Conservation (phyloP, 2,797 vertebrate species). For the Phylloscopus collybita region DNA sequence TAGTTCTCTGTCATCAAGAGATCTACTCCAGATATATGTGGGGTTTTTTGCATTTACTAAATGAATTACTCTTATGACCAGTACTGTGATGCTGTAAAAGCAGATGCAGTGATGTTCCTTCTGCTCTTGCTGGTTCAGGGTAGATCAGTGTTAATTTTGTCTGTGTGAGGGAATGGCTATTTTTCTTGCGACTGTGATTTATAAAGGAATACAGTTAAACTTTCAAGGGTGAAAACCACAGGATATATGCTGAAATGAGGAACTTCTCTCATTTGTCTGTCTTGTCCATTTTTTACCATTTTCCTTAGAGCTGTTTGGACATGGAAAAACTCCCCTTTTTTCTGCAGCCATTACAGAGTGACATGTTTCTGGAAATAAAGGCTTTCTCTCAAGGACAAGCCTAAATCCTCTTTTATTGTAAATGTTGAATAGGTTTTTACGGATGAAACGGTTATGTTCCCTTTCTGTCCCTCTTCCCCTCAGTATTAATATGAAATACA, state of each 20-base stretch:
- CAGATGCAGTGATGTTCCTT: not conserved
- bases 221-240: not conserved
- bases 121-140: not conserved
- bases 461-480: accelerated
- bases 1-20: not conserved
- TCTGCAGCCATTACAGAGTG: not conserved
- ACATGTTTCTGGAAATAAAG: constrained; percentile 24
- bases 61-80: not conserved
- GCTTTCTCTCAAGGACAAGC: not conserved
- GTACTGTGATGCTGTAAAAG: not conserved
- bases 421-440: not conserved
- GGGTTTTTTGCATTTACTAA: not conserved
- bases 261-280: not conserved
- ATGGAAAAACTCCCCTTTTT: not conserved
- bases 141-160: not conserved
- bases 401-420: not conserved
- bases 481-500: not conserved
- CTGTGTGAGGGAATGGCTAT: not conserved
- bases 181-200: not conserved
- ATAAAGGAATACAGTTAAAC: not conserved
- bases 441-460: not conserved
- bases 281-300: not conserved
- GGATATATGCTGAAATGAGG: not conserved
- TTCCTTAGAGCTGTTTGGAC: not conserved
- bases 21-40: not conserved